These are phyloP conservation scores for Brachypterus glaber DNA, from an alignment of 2,888 invertebrate species.

Conservation along the genomic window DNA sequence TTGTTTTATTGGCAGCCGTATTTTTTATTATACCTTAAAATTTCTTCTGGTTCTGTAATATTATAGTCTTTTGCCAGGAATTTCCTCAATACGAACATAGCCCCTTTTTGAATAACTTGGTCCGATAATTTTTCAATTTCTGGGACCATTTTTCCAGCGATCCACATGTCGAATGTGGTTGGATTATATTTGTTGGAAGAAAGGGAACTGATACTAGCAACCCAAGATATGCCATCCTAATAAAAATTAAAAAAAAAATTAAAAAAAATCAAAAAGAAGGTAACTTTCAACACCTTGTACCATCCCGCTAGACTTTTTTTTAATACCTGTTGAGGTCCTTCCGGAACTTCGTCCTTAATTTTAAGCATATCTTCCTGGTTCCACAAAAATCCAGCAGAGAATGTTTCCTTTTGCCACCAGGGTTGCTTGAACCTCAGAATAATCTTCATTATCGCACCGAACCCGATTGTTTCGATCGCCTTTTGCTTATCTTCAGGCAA, in stretches of 20 bases:
- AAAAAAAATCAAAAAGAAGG: constrained; percentile 31
- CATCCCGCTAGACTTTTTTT: constrained; percentile 3
- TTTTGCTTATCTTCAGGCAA: constrained; percentile 21
- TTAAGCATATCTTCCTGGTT: constrained; percentile 23
- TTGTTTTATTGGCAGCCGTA: too few relatives aligned
- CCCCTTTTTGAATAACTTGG: constrained; percentile 42
- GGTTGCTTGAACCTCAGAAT: constrained; percentile 20
- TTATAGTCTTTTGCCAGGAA: constrained; percentile 43
- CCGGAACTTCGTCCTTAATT: constrained; percentile 25
- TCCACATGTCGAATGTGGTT: constrained; percentile 55
- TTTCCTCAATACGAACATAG: constrained; percentile 42
- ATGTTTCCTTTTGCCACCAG: constrained; percentile 21
- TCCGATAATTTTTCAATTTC: constrained; percentile 51
- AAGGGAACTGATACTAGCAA: constrained; percentile 15
- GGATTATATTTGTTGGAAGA: constrained; percentile 38
- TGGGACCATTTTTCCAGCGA: constrained; percentile 52
- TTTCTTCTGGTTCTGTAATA: constrained; percentile 40
- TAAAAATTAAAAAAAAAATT: constrained; percentile 6
- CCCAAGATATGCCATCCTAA: constrained; percentile 20
- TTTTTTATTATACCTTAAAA: constrained; percentile 28
- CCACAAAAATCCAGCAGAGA: constrained; percentile 20
- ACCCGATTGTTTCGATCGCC: constrained; percentile 24
- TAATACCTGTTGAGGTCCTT: constrained; percentile 23
- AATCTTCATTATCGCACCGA: constrained; percentile 24
- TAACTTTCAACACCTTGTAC: constrained; percentile 3